These are phyloP conservation scores for Cebus imitator DNA, from an alignment of 2,113 vertebrate species.

Conservation along the genomic window DNA sequence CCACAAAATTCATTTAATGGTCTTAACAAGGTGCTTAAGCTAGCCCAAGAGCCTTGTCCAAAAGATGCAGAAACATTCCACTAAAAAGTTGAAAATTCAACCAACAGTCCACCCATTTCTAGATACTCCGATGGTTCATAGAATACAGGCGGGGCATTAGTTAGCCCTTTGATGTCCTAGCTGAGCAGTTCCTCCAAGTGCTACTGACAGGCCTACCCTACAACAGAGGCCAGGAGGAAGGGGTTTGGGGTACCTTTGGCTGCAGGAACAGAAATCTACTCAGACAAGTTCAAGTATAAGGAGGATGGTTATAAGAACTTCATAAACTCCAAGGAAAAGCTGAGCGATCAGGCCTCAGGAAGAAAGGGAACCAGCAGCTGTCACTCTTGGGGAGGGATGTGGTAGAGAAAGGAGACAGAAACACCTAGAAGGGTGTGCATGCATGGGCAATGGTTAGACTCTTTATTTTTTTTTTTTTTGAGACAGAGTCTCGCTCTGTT, in stretches of 20 bases:
- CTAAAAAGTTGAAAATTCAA: conserved; percentile 20
- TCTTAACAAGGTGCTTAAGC: conserved; percentile 41
- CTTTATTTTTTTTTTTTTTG: neutral
- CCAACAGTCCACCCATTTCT: neutral
- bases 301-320: neutral
- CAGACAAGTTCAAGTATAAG: neutral
- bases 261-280: neutral
- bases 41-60: conserved; percentile 5
- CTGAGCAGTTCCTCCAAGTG: neutral
- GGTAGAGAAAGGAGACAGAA: neutral
- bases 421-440: neutral
- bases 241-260: neutral
- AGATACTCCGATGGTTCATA: neutral
- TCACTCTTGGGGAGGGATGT: too few relatives aligned
- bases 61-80: neutral
- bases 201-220: neutral
- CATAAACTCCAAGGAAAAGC: neutral
- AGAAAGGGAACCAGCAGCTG: neutral
- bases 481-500: too few relatives aligned
- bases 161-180: neutral
- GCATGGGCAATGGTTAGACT: neutral
- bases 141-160: neutral
- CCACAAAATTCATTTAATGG: neutral
- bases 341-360: neutral
- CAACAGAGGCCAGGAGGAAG: neutral